A percentile compares a stretch with the other conserved stretches of the same genome.
Evolutionary conservation across 2,113 vertebrate species (phyloP).

Genomic region (Melanocharis versteri): DNA sequence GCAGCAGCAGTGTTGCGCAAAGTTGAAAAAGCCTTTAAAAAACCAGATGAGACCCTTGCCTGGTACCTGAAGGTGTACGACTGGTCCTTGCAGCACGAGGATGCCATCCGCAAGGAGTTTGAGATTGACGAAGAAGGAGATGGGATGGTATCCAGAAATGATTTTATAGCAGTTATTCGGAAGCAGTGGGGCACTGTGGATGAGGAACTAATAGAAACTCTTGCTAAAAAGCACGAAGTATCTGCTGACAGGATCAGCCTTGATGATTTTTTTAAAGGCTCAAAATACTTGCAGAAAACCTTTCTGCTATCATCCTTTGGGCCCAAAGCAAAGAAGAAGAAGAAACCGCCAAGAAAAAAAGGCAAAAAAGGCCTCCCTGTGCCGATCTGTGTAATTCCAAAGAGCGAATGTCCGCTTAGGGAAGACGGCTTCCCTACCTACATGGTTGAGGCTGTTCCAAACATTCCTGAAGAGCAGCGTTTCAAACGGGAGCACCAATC

Average conservation of each 20-base stretch:
- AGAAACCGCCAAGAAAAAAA: slow-evolving; percentile 68
- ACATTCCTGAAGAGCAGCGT: slow-evolving; percentile 57
- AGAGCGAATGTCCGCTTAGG: slow-evolving; percentile 21
- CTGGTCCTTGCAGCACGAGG: slow-evolving; percentile 84
- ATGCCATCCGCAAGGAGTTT: slow-evolving; percentile 67
- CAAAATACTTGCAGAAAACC: slow-evolving; percentile 80
- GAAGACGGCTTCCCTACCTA: slow-evolving; percentile 81
- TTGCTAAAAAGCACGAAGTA: slow-evolving; percentile 74
- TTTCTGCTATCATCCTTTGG: slow-evolving; percentile 78
- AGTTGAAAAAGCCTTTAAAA: slow-evolving; percentile 74
- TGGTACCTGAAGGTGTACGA: slow-evolving; percentile 78
- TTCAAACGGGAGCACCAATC: slow-evolving; percentile 76
- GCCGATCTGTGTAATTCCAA: slow-evolving; percentile 80
- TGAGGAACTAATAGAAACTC: slow-evolving; percentile 35
- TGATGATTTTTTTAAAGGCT: slow-evolving; percentile 86
- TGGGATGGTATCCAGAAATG: slow-evolving; percentile 61
- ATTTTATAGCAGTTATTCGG: slow-evolving; percentile 75
- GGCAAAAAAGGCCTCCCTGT: slow-evolving; percentile 72
- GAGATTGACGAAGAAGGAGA: slow-evolving; percentile 28
- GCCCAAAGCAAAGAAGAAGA: slow-evolving; percentile 73
- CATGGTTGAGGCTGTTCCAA: slow-evolving; percentile 81
- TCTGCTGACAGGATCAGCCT: slow-evolving; percentile 63
- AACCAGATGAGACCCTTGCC: background rate
- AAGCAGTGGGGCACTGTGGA: slow-evolving; percentile 68
- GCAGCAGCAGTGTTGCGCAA: slow-evolving; percentile 78